Base-by-base conservation (phyloP, 2,888 invertebrate genomes). In the Cremastinae sp. region DNA sequence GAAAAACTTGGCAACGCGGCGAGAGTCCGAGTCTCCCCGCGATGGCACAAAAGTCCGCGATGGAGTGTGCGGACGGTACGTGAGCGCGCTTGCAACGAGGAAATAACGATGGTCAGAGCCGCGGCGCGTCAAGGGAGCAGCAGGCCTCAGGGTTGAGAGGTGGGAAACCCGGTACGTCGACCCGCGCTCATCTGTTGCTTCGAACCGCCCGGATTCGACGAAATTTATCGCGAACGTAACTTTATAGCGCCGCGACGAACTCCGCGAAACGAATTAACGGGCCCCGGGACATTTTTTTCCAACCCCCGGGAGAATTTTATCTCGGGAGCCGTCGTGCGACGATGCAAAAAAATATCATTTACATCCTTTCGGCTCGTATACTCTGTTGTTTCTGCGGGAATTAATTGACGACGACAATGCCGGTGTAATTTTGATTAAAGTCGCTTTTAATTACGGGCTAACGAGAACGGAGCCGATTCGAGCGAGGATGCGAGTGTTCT, bases 131-230 rank as follows among this genome's bases (percentile, higher is more conserved):
- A 28, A 75, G 75, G 61, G 75, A 61, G n/a, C n/a, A n/a, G n/a
- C n/a, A n/a, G 58, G 69, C 53, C 54, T 20, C 12, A 47, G 54
- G 66, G 43, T 66, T 66, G 45, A 73, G 78, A 68, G 76, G 73
- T 72, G 68, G n/a, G 72, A 45, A 56, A 56, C 65, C 81, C n/a
- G 59, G 85, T 82, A 82, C 85, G 82, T 85, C 85, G 84, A 85
- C 85, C 85, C 81, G 81, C 75, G 78, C 80, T 85, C 85, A 85
- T 84, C 85, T 85, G 85, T 85, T 85, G 85, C 85, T 84, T 82
- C 79, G 80, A 79, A 82, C 82, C 77, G 77, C 14, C 5, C 12
- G 41, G 28, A 28, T 28, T 28, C 28, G 28, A 28, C 28, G 2
- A 28, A 28, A 28, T 28, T 28, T 28, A 28, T 28, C 28, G 28